Evolutionary conservation across 2,888 invertebrate genomes (phyloP), one percentile per base, ranked within the genome.

Genomic region (Stegophylla sp.): DNA sequence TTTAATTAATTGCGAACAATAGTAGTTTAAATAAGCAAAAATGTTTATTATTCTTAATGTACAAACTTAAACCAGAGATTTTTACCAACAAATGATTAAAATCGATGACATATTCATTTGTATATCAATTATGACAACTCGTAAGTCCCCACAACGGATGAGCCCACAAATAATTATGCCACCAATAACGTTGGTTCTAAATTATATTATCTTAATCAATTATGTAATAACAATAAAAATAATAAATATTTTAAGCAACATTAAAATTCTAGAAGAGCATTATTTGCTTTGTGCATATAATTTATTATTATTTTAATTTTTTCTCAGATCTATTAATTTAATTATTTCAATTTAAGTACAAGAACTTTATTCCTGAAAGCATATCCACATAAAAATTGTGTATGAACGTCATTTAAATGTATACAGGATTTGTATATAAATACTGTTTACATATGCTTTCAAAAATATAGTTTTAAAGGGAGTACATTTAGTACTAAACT

Each of bases 151-250:
- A 79, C 71, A 79, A 79, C 71, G 71, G 61, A 79, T 79, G 79
- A 79, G 79, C 79, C 79, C 79, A 51, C 61, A 79, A 79, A 71
- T 69, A 48, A 79, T 79, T 79, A 71, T 61, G 61, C 15, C 71
- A 71, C 69, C 79, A 79, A 79, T 79, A 79, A 71, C 71, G 79
- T 79, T 79, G 71, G 59, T 59, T 69, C 77, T 67, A 77, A 69
- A 69, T 67, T 45, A 75, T 51, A 59, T 48, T 61, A 69, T 71
- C 61, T 28, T 59, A 69, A 79, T 61, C 45, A 79, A 69, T 69
- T 48, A 79, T 79, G 48, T 61, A 79, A 69, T 69, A 69, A 59
- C 59, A 56, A 73, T 28, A 26, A 77, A 69, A 79, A 79, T 48
- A 79, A 69, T 71, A 77, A 48, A 67, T 77, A 59, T 67, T 59